Conservation (phyloP, 2,888 invertebrate genomes). For the Harmothoe impar region DNA sequence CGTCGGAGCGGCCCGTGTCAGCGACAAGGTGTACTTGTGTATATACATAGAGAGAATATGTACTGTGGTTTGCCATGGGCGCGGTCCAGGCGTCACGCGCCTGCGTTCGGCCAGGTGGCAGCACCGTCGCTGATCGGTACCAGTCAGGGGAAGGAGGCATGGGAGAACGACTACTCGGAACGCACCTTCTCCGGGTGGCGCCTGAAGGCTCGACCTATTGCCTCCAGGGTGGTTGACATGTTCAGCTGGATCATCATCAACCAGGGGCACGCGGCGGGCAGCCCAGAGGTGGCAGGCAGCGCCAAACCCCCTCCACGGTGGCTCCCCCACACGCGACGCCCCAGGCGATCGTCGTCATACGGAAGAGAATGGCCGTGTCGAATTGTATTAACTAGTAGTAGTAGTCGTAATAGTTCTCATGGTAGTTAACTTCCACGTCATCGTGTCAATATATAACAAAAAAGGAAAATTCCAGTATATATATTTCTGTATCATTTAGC, state of each 20-base stretch:
- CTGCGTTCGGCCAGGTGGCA: constrained; percentile 16
- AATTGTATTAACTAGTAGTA: constrained; percentile 38
- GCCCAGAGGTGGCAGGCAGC: neutral
- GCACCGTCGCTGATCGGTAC: constrained; percentile 2
- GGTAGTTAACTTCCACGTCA: constrained; percentile 26
- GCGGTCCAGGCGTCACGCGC: constrained; percentile 17
- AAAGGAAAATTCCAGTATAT: constrained; percentile 20
- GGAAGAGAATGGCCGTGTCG: constrained; percentile 20
- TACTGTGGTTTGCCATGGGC: neutral
- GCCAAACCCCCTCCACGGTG: neutral
- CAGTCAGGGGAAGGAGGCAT: constrained; percentile 40
- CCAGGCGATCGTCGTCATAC: neutral
- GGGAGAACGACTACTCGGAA: constrained; percentile 44
- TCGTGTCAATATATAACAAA: constrained; percentile 23
- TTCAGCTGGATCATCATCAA: constrained; percentile 9
- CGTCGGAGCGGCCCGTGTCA: neutral
- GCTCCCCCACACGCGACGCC: neutral
- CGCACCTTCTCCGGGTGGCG: constrained; percentile 32
- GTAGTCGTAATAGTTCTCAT: constrained; percentile 27
- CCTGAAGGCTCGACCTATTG: neutral
- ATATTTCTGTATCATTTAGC: constrained; percentile 26
- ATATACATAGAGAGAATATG: too few species aligned
- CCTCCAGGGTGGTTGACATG: constrained; percentile 49
- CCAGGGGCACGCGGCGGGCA: neutral
- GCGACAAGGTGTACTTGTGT: neutral